Evolutionary conservation across 2,797 vertebrate species (phyloP).

Genomic region (Brachyalestes nurse): DNA sequence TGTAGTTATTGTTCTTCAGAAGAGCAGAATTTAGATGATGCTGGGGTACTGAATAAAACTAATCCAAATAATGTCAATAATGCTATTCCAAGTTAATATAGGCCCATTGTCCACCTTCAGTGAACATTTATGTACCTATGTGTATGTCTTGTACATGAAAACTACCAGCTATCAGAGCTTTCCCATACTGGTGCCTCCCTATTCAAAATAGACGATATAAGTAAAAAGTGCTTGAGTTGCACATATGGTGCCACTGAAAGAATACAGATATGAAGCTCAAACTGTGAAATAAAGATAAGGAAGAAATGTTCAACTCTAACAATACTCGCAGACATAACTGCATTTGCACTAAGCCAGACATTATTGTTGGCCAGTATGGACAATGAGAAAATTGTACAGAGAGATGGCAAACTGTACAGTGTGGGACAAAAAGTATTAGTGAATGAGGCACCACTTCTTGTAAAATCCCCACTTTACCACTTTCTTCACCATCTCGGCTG

Average conservation of each 20-base stretch:
- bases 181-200: neutral
- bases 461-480: neutral
- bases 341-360: neutral
- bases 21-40: no score
- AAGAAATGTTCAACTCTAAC: neutral
- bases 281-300: neutral
- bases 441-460: neutral
- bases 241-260: neutral
- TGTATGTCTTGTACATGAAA: neutral
- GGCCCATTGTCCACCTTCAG: no score
- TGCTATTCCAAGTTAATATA: no score
- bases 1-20: no score
- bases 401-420: no score
- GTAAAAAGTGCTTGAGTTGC: neutral
- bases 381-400: neutral
- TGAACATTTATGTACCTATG: no score
- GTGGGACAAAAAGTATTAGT: neutral
- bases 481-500: neutral
- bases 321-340: neutral
- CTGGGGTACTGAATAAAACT: no score
- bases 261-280: neutral
- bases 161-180: neutral
- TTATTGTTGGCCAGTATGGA: neutral
- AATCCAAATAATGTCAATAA: no score
- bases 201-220: neutral